Evolutionary conservation across 2,113 vertebrate genomes (phyloP).

Genomic region (Cinclus cinclus): DNA sequence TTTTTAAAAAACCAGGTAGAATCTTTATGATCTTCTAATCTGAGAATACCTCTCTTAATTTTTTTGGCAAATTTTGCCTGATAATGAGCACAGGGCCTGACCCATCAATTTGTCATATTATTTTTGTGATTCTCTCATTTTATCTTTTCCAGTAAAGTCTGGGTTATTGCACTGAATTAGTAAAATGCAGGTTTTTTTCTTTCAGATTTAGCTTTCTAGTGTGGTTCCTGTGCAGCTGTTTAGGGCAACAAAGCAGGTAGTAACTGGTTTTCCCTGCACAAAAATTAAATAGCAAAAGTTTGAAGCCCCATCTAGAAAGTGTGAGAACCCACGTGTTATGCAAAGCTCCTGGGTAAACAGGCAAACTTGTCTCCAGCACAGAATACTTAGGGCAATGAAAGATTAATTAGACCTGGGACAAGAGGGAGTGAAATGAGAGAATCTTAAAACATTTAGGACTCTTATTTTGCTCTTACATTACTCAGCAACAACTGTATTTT

Average conservation of each 20-base stretch:
- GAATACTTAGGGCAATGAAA: not conserved
- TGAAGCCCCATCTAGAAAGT: not conserved
- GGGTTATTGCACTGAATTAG: not conserved
- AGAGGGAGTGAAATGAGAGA: not conserved
- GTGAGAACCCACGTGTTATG: not conserved
- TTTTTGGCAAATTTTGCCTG: not conserved
- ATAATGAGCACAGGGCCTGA: not conserved
- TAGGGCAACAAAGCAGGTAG: not conserved
- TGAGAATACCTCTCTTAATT: not conserved
- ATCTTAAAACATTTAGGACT: not conserved
- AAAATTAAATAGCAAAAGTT: not conserved
- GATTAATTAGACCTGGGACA: not conserved
- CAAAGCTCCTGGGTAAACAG: not conserved
- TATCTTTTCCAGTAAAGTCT: not conserved
- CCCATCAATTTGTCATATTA: not conserved
- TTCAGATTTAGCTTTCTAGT: not conserved
- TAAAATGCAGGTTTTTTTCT: not conserved
- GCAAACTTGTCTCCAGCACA: not conserved
- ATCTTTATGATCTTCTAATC: not conserved
- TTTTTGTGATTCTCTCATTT: not conserved
- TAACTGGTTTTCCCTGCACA: not conserved
- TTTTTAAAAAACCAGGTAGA: not conserved
- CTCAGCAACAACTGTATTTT: slow-evolving; percentile 24
- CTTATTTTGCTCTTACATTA: not conserved
- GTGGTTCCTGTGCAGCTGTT: not conserved